Percentiles rank a stretch among this genome's conserved stretches.
Evolutionary conservation across 1,140 invertebrate genomes (phyloP).

Genomic region (Ptiloglossa arizonensis): DNA sequence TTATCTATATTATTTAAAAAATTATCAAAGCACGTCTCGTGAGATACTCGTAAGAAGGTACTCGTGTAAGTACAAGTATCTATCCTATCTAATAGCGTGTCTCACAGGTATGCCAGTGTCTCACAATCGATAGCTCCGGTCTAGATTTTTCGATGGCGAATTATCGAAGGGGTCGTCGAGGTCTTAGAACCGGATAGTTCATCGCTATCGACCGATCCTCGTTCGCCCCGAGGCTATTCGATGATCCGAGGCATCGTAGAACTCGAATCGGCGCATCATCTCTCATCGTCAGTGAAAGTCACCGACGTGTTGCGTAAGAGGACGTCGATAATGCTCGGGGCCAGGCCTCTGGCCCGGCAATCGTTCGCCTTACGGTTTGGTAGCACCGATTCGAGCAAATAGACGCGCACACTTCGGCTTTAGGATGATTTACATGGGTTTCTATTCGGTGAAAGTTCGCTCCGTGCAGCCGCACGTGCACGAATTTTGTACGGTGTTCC

Average conservation of each 20-base stretch:
- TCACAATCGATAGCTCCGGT: too few species aligned
- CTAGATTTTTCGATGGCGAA: background rate
- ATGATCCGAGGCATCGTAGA: conserved; percentile 30
- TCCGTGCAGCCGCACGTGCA: background rate
- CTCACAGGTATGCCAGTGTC: too few species aligned
- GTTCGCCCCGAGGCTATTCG: background rate
- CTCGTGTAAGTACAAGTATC: too few species aligned
- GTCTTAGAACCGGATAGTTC: background rate
- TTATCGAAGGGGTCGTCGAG: background rate
- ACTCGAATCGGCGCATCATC: conserved; percentile 52
- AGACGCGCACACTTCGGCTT: background rate
- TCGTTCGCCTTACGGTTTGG: conserved; percentile 22
- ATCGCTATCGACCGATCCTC: conserved; percentile 13
- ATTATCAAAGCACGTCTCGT: too few species aligned
- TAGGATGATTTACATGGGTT: conserved; percentile 29
- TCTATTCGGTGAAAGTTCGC: conserved; percentile 19
- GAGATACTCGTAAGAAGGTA: too few species aligned
- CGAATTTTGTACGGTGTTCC: background rate
- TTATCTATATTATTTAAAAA: too few species aligned
- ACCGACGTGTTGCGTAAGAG: conserved; percentile 41
- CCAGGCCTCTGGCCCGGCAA: conserved; percentile 23
- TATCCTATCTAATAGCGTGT: too few species aligned
- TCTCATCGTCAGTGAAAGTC: conserved; percentile 54
- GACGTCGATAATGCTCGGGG: conserved; percentile 34
- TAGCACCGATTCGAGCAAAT: background rate